Evolutionary conservation across 2,797 vertebrate genomes (phyloP).

Genomic region (Rhabdomys pumilio): DNA sequence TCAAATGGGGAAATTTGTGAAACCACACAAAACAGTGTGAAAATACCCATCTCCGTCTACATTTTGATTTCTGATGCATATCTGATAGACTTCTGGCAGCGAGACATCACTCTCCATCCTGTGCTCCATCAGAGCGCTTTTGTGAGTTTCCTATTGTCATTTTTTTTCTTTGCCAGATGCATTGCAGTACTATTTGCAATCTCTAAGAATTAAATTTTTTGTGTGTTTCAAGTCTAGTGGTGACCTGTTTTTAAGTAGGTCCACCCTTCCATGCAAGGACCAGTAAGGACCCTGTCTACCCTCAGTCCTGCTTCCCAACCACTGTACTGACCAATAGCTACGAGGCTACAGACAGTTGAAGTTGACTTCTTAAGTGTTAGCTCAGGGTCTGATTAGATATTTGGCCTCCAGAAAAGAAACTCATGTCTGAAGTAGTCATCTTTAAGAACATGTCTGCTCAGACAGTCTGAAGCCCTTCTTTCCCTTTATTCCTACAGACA

Average conservation of each 20-base stretch:
- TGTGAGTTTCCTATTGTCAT: background rate
- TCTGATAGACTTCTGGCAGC: conserved; percentile 14
- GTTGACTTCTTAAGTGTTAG: conserved; percentile 46
- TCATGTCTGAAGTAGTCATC: background rate
- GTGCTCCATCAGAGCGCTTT: background rate
- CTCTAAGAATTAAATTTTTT: background rate
- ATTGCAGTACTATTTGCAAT: background rate
- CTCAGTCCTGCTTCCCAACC: background rate
- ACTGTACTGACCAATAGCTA: background rate
- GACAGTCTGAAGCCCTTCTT: background rate
- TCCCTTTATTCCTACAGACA: background rate
- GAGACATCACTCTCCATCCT: conserved; percentile 12
- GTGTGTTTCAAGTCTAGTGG: background rate
- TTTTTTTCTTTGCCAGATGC: conserved; percentile 23
- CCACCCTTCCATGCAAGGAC: background rate
- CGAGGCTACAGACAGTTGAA: background rate
- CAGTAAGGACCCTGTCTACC: background rate
- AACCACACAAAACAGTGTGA: conserved; percentile 49
- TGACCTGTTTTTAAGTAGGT: background rate
- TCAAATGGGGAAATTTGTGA: conserved; percentile 54
- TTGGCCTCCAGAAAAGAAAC: background rate
- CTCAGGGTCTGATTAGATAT: background rate
- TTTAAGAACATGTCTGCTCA: background rate
- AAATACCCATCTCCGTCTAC: conserved; percentile 36
- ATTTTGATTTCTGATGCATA: conserved; percentile 40